A percentile compares a stretch with the other conserved stretches of the same genome.
phyloP scores from a whole-genome alignment of 2,797 vertebrate species.

The Esox masquinongy region DNA sequence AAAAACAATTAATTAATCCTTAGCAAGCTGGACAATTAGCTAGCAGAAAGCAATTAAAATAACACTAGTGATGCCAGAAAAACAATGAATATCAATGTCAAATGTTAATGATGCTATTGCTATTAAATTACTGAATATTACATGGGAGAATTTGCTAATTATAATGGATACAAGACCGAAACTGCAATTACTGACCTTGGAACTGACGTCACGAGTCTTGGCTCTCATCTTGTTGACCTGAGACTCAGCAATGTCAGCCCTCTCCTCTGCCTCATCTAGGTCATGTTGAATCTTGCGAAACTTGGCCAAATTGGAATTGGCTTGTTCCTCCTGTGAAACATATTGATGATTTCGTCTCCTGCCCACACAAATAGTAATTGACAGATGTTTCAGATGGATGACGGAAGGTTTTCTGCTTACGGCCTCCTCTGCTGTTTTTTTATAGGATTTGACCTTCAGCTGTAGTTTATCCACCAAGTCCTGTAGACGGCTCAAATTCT shows the following conservation, averaged over 20 bases:
- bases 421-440: conserved; percentile 66
- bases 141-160: background rate
- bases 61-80: background rate
- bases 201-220: conserved; percentile 72
- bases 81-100: background rate
- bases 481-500: conserved; percentile 71
- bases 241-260: conserved; percentile 78
- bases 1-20: too few relatives aligned
- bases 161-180: background rate
- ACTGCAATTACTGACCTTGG: conserved; percentile 65
- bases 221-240: conserved; percentile 79
- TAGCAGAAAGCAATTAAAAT: background rate
- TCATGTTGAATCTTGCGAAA: conserved; percentile 81
- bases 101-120: background rate
- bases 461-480: conserved; percentile 76
- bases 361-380: background rate
- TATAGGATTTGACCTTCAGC: conserved; percentile 72
- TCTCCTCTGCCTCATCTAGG: conserved; percentile 79
- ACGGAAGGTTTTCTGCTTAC: conserved; percentile 46
- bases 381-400: background rate
- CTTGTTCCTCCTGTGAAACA: conserved; percentile 73
- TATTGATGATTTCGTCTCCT: background rate
- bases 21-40: background rate
- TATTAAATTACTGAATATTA: background rate
- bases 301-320: conserved; percentile 76